Evolutionary conservation across 2,113 vertebrate species (phyloP).

Genomic region (Syngnathus typhle): DNA sequence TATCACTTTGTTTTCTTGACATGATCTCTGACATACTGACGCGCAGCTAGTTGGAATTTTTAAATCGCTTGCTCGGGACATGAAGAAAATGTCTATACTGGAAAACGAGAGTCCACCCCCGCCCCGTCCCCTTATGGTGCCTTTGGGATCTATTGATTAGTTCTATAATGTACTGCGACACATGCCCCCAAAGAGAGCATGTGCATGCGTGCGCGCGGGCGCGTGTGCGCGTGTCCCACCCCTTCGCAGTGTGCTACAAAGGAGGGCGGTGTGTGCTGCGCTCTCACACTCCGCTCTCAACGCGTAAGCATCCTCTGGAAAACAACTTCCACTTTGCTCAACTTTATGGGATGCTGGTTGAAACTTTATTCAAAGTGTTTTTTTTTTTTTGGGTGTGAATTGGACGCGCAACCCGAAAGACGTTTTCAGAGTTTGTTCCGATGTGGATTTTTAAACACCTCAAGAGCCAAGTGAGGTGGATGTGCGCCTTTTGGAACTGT

Average conservation of each 20-base stretch:
- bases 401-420: neutral
- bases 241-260: conserved; percentile 42
- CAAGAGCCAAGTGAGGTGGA: conserved; percentile 28
- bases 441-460: conserved; percentile 55
- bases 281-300: conserved; percentile 29
- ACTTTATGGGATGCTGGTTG: neutral
- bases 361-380: neutral
- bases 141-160: neutral
- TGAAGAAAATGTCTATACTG: neutral
- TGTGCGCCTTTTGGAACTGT: conserved; percentile 43
- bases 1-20: too few relatives aligned
- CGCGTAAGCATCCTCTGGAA: conserved; percentile 28
- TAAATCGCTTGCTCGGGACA: neutral
- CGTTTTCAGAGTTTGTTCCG: conserved; percentile 27
- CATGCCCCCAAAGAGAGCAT: neutral
- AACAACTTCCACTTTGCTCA: conserved; percentile 4
- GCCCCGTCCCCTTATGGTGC: too few relatives aligned
- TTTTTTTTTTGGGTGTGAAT: neutral
- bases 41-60: neutral
- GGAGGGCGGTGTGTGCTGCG: conserved; percentile 30
- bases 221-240: conserved; percentile 36
- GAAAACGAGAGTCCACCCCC: neutral
- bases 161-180: neutral
- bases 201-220: neutral
- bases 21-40: neutral